Evolutionary conservation across 2,888 invertebrate species (phyloP).

Genomic region (Leucoma salicis): DNA sequence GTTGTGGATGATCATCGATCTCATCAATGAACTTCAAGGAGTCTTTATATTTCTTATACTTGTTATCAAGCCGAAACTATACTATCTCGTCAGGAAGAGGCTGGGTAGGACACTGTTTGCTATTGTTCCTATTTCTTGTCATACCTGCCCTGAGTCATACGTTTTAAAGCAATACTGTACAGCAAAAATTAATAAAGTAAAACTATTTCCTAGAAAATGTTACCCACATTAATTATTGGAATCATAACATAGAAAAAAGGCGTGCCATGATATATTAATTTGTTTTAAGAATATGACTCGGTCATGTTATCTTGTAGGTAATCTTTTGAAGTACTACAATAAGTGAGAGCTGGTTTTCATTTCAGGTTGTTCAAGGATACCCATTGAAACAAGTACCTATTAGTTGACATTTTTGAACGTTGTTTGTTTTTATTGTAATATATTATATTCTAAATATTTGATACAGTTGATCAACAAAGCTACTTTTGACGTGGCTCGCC

Average conservation of each 20-base stretch:
- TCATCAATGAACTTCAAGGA: conserved; percentile 87
- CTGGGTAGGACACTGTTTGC: conserved; percentile 69
- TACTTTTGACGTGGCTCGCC: conserved; percentile 51
- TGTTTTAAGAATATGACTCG: background rate
- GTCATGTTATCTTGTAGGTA: background rate
- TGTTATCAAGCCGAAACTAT: conserved; percentile 86
- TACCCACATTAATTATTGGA: background rate
- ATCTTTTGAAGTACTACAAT: conserved; percentile 12
- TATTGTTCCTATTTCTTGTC: background rate
- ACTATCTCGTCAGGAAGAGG: conserved; percentile 80
- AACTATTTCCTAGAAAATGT: background rate
- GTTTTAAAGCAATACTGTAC: background rate
- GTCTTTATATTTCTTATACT: conserved; percentile 88
- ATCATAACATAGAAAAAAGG: background rate
- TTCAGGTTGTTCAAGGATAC: conserved; percentile 74
- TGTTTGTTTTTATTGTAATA: conserved; percentile 31
- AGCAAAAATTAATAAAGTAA: background rate
- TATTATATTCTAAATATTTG: conserved; percentile 7
- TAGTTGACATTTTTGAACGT: conserved; percentile 39
- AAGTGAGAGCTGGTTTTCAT: conserved; percentile 45
- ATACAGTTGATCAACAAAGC: conserved; percentile 35
- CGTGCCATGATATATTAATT: background rate
- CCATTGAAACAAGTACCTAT: conserved; percentile 73
- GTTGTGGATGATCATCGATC: conserved; percentile 83
- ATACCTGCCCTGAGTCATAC: background rate